Base-by-base conservation (phyloP, 2,888 invertebrate genomes). In the Xanthia togata region DNA sequence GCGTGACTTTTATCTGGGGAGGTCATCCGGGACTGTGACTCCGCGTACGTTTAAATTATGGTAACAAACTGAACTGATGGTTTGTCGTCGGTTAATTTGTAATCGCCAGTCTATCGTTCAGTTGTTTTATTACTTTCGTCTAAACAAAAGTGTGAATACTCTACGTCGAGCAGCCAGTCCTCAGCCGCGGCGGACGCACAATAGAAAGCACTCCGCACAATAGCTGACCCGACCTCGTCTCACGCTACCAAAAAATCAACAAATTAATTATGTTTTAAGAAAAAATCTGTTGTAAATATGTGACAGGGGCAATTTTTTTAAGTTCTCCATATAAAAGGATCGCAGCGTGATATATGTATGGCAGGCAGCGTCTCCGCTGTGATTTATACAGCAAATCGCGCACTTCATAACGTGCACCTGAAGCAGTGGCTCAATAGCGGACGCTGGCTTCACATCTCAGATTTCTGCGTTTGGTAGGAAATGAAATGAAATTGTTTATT, bases 321-420 rank as follows among this genome's bases (percentile, higher is more conserved):
- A 81, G 86, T 87, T 87, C 80, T 90, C 87, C 89, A 87, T 85
- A 89, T 88, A 89, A 89, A 90, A 86, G 89, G 81, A 65, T 68
- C 59, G 73, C 81, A 72, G 72, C 78, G 91, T 93, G 94, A 94
- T 93, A 88, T 94, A 94, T 92, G 91, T 94, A 94, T 92, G 91
- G 88, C 86, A 82, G 77, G 53, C 59, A 44, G 59, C 50, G 64
- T 72, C 57, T 35, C 12, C 63, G 50, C n/a, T 55, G 26, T 88
- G 82, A 88, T 85, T 87, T 85, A 86, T 83, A 55, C 79, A 59
- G n/a, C 57, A 55, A 74, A 50, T 35, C 53, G 67, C 64, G 72
- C 70, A 62, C 74, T 44, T 67, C 74, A 57, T 50, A 62, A 53
- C 68, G 64, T 12, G 57, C 26, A 69, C 53, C 69, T 69, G 64